Conservation (phyloP, 2,888 invertebrate species). For the Drosophila melanocephala region DNA sequence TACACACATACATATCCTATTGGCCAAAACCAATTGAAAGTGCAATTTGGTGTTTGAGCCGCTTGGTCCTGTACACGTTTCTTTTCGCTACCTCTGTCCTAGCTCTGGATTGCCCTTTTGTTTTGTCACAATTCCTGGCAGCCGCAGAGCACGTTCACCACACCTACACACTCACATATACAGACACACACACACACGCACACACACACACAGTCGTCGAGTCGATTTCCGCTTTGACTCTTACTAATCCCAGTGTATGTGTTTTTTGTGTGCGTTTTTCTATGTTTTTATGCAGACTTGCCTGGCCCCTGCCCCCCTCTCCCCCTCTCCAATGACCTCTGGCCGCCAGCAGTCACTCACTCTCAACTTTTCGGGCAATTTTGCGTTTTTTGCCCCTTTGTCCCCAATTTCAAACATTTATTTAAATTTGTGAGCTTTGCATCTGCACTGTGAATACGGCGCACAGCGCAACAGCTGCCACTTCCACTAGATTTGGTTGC, state of each 20-base stretch:
- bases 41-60: conserved; percentile 58
- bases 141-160: conserved; percentile 28
- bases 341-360: not conserved
- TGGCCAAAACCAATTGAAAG: conserved; percentile 44
- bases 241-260: not conserved
- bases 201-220: not conserved
- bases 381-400: not conserved
- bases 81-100: not conserved
- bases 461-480: conserved; percentile 2
- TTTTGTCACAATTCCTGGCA: conserved; percentile 46
- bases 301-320: not conserved
- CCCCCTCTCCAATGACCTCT: no score
- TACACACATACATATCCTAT: not conserved
- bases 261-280: conserved; percentile 5
- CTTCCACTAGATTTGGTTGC: conserved; percentile 11
- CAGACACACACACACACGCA: not conserved
- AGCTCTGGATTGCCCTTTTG: conserved; percentile 33
- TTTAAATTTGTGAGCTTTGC: conserved; percentile 12
- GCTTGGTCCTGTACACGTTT: conserved; percentile 8
- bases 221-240: not conserved
- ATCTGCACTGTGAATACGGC: conserved; percentile 8
- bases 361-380: not conserved
- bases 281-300: conserved; percentile 5
- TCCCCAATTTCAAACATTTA: conserved; percentile 8
- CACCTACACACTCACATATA: not conserved